phyloP scores from a whole-genome alignment of 2,113 vertebrate species.

The Cheirogaleus medius region DNA sequence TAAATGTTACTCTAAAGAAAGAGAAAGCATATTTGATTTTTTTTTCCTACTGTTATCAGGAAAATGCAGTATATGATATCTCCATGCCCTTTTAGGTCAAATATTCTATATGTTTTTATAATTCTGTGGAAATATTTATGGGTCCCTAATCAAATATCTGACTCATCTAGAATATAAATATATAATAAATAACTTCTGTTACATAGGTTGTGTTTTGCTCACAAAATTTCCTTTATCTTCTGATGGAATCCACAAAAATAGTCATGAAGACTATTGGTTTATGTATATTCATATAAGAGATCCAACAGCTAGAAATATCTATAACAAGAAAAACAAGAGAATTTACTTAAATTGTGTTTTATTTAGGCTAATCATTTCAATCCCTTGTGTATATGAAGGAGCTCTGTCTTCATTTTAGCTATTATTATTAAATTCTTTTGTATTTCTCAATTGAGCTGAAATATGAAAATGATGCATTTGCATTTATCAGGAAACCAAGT shows the following conservation, averaged over 20 bases:
- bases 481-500: background rate
- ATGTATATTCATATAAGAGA: background rate
- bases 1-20: background rate
- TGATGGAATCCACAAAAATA: conserved; percentile 17
- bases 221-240: conserved; percentile 6
- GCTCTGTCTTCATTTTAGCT: conserved; percentile 30
- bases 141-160: background rate
- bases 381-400: background rate
- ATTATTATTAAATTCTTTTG: background rate
- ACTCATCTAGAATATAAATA: background rate
- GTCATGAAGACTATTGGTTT: background rate
- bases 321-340: background rate
- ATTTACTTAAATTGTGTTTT: background rate
- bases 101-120: background rate
- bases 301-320: background rate
- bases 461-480: conserved; percentile 25
- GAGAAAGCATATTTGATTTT: background rate
- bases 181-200: background rate
- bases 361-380: background rate
- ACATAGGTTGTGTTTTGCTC: background rate
- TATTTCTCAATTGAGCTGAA: background rate
- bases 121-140: background rate
- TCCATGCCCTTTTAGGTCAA: background rate
- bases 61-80: conserved; percentile 4
- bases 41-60: background rate